A percentile compares a stretch with the other conserved stretches of the same genome.
Evolutionary conservation across 2,888 invertebrate genomes (phyloP).

Genomic region (Caenorhabditis angaria): DNA sequence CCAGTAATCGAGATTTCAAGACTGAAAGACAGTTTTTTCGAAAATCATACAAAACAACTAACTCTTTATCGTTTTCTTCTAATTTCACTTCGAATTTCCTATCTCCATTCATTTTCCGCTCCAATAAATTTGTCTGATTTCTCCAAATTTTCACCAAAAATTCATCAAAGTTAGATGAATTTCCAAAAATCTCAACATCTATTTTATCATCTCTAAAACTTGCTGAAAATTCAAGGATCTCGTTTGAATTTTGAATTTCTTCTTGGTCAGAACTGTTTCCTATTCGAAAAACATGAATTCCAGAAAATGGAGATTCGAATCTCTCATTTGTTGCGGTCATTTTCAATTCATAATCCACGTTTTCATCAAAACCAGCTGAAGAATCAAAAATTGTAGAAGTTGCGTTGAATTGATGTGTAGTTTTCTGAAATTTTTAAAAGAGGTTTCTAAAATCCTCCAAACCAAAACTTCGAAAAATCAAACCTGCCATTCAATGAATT

Average conservation of each 20-base stretch:
- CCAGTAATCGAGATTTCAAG: no score
- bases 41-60: neutral
- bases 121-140: neutral
- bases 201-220: constrained; percentile 15
- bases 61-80: neutral
- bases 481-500: neutral
- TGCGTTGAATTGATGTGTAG: neutral
- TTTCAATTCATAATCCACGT: constrained; percentile 35
- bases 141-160: neutral
- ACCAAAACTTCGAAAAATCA: neutral
- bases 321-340: constrained; percentile 44
- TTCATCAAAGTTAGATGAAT: constrained; percentile 36
- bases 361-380: constrained; percentile 29
- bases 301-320: constrained; percentile 33
- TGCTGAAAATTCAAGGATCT: neutral
- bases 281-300: neutral
- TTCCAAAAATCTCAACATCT: neutral
- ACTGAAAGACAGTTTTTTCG: no score
- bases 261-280: no score
- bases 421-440: constrained; percentile 12
- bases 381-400: constrained; percentile 18
- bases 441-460: neutral
- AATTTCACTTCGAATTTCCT: neutral
- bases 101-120: neutral
- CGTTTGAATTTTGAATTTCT: no score